These are phyloP conservation scores for Liparis tanakae DNA, from an alignment of 2,797 vertebrate genomes.

Conservation along the genomic window DNA sequence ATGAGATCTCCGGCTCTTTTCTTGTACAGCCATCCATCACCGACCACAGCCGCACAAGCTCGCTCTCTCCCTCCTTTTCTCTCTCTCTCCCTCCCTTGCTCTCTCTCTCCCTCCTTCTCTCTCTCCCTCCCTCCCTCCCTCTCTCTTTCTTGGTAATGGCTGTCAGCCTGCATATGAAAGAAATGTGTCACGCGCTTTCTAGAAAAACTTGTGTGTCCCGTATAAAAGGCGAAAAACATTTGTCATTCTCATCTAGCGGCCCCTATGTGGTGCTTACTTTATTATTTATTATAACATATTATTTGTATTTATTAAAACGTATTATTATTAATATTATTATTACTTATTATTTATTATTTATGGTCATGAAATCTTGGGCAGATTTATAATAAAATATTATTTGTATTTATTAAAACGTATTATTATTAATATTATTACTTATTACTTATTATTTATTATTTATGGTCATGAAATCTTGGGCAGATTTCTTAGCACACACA, in stretches of 20 bases:
- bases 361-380: slow-evolving; percentile 53
- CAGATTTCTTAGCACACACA: slow-evolving; percentile 5
- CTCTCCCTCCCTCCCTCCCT: neutral
- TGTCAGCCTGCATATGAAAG: slow-evolving; percentile 55
- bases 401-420: too few relatives aligned
- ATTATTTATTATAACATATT: neutral
- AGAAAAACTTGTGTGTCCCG: slow-evolving; percentile 42
- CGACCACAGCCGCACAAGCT: slow-evolving; percentile 48
- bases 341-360: slow-evolving; percentile 40
- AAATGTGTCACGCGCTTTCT: slow-evolving; percentile 56
- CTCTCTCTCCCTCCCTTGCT: neutral
- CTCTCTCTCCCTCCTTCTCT: slow-evolving; percentile 20
- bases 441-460: slow-evolving; percentile 35
- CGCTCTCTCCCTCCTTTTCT: slow-evolving; percentile 18
- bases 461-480: slow-evolving; percentile 50
- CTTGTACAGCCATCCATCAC: slow-evolving; percentile 69
- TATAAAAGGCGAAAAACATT: slow-evolving; percentile 43
- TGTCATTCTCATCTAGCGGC: slow-evolving; percentile 60
- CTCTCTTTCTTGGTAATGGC: slow-evolving; percentile 38
- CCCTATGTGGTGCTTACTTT: slow-evolving; percentile 43
- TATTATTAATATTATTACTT: slow-evolving; percentile 26
- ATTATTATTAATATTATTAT: too few relatives aligned
- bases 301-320: too few relatives aligned
- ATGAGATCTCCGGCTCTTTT: slow-evolving; percentile 68
- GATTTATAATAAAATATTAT: slow-evolving; percentile 3